Base-by-base conservation (phyloP, 2,888 invertebrate genomes). In the Acronicta psi region DNA sequence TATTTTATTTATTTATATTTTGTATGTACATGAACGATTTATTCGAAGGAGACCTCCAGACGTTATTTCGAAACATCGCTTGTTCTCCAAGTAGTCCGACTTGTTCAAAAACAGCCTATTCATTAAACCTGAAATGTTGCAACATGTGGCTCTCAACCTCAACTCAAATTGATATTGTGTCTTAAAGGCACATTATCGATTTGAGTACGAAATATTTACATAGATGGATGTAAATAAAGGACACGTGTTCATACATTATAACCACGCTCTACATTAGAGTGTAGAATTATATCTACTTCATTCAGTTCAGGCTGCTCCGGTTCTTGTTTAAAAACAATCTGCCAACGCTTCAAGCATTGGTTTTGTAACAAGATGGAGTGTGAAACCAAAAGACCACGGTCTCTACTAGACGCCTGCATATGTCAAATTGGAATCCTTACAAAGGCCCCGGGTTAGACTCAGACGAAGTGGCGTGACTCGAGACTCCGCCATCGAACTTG, bases 121-220 rank as follows among this genome's bases (percentile, higher is more conserved):
- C 40, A 44, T 11, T 18, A 11, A 13, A 18, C 9, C 2, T 10
- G 16, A n/a, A 18, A 43, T 10, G 50, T 34, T 17, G 37, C 51
- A 43, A 46, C 37, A 20, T 40, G 47, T 38, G 29, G 16, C 1
- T n/a, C 13, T 43, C 17, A 20, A 16, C 18, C 37, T 11, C 11
- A 31, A 20, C 25, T 36, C 46, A 47, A 54, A 51, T 51, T 50
- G n/a, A 20, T 46, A 31, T 29, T 52, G 31, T 50, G 52, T 29
- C 13, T n/a, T n/a, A n/a, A n/a, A n/a, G n/a, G n/a, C n/a, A n/a
- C n/a, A n/a, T n/a, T n/a, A n/a, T n/a, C n/a, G n/a, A n/a, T n/a
- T n/a, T n/a, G n/a, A n/a, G 25, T 6, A 20, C 18, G 7, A 2
- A 6, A 16, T 4, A 23, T 2, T 25, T 2, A 25, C 25, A 11